Base-by-base conservation (phyloP, 1,140 invertebrate species). In the Bradysia coprophila region DNA sequence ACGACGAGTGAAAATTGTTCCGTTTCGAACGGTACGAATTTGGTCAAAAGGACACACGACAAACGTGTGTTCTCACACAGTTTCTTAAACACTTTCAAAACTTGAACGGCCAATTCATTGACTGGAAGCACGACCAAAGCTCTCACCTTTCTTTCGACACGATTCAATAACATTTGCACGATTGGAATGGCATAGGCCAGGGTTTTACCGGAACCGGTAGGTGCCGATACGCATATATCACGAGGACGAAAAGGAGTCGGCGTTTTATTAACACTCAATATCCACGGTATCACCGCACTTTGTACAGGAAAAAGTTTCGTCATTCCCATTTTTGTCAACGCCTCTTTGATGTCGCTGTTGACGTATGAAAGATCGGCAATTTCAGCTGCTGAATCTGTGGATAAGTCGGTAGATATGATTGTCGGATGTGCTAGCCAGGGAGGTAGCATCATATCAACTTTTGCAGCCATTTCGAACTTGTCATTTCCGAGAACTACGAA, bases 121-220 rank as follows among this genome's bases (percentile, higher is more conserved):
- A 93, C 90, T 9, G 94, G 94, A 38, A 96, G 62, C 13, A 98
- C 78, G 20, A 95, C 70, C 36, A 98, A 56, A 36, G 88, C 92
- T 46, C 83, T 64, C 11, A 97, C 68, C 51, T 74, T 66, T 45
- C 66, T 62, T 22, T 65, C 63, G 11, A 69, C 55, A 3, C 61
- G 55, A 11, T 54, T 48, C 4, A 44, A 38, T 18, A 55, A 16
- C 41, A 56, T 37, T 62, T 97, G 86, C 38, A 98, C 66, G 38
- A 97, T 78, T 11, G 94, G 94, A 42, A 98, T 62, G 44, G 87
- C 86, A 73, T 89, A 98, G 4, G 90, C 79, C 38, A 98, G 62
- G 1, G 94, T 98, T 70, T 98, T 98, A 9, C 94, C 94, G 72
- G 90, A 95, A 10, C 94, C 95, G 13, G 95, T 98, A 18, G 93